These are phyloP conservation scores for Ptyas mucosa DNA, from an alignment of 2,113 vertebrate genomes.

Conservation along the genomic window DNA sequence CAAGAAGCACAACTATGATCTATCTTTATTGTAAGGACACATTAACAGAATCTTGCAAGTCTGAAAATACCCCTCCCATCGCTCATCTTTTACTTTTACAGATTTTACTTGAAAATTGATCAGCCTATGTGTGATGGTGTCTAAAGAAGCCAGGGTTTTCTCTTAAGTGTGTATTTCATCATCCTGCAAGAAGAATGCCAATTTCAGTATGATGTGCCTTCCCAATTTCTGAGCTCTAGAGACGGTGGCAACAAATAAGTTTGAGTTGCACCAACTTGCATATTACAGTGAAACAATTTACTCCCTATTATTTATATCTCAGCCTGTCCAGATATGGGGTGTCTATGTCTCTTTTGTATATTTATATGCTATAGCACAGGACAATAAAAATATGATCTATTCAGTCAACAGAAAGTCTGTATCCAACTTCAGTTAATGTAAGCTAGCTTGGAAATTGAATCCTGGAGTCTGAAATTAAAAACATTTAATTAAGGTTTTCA, in stretches of 20 bases:
- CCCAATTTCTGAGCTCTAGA: not conserved
- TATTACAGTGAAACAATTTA: not conserved
- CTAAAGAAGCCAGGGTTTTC: not conserved
- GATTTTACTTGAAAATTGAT: not conserved
- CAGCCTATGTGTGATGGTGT: not conserved
- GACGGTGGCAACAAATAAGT: not conserved
- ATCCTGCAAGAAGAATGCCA: not conserved
- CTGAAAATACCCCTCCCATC: not conserved
- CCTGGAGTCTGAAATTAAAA: not conserved
- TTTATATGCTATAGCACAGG: not conserved
- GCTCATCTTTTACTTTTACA: not conserved
- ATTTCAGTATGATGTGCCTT: not conserved
- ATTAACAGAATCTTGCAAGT: not conserved
- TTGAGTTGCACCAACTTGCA: not conserved
- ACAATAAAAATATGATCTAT: fast-evolving
- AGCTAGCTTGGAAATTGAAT: not conserved
- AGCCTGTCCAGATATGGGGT: fast-evolving
- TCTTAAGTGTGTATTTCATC: not conserved
- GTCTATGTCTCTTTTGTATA: not conserved
- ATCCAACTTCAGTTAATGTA: not conserved
- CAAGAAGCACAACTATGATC: not conserved
- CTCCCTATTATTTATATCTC: not conserved
- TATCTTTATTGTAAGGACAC: not conserved
- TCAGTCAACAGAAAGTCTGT: not conserved
- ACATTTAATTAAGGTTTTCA: not conserved